phyloP scores from a whole-genome alignment of 2,113 vertebrate species.

The Megaptera novaeangliae region DNA sequence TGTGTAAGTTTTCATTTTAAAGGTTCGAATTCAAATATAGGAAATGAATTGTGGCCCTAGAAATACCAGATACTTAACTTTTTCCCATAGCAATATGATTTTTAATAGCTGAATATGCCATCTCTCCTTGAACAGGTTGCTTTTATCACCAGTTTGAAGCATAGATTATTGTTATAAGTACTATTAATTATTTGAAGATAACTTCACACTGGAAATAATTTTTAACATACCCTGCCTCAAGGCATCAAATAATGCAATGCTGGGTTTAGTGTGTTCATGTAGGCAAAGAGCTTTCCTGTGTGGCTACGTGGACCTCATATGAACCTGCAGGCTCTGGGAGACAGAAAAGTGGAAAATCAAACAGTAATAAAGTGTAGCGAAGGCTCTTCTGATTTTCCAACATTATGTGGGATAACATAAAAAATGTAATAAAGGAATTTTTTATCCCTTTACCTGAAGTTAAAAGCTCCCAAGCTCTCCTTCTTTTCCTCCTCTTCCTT shows the following conservation, averaged over 20 bases:
- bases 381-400: not conserved
- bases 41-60: not conserved
- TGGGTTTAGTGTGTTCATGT: not conserved
- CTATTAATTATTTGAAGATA: not conserved
- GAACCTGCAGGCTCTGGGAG: not conserved
- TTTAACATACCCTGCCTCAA: not conserved
- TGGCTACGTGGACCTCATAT: not conserved
- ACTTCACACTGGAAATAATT: not conserved
- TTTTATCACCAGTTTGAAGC: constrained; percentile 12
- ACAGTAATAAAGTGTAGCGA: not conserved
- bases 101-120: not conserved
- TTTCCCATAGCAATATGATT: not conserved
- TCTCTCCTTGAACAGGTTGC: not conserved
- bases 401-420: not conserved
- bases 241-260: not conserved
- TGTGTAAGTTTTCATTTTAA: constrained; percentile 41
- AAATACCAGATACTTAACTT: not conserved
- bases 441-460: not conserved
- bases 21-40: constrained; percentile 29
- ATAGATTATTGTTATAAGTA: not conserved
- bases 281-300: not conserved
- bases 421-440: not conserved
- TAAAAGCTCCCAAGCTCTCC: not conserved
- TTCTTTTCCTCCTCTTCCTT: not conserved
- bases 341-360: not conserved